Percentiles rank a stretch among this genome's conserved stretches.
Conservation (phyloP, 2,888 invertebrate species). For the Eurytoma californica region DNA sequence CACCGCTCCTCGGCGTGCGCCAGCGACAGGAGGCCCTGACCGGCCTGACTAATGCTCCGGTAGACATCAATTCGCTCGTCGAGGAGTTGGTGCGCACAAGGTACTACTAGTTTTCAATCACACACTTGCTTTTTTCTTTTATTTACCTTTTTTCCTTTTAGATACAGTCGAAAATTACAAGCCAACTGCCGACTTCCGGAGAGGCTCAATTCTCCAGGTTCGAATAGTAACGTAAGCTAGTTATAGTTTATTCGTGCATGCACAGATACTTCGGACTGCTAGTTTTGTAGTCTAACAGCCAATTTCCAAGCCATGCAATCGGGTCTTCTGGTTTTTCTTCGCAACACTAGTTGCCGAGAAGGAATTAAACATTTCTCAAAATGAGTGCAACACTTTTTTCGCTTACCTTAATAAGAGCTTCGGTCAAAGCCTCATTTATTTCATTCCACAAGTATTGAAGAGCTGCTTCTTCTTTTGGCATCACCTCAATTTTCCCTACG, state of each 20-base stretch:
- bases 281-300: constrained; percentile 85
- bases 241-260: not conserved
- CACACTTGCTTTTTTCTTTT: not conserved
- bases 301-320: constrained; percentile 86
- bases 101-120: constrained; percentile 52
- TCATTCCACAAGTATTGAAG: constrained; percentile 83
- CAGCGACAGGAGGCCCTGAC: not conserved
- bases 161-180: constrained; percentile 44
- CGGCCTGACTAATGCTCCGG: not conserved
- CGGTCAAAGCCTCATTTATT: constrained; percentile 81
- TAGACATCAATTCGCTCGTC: constrained; percentile 59
- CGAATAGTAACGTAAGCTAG: constrained; percentile 55
- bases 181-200: not conserved
- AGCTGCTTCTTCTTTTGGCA: constrained; percentile 76
- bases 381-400: not conserved
- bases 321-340: constrained; percentile 86
- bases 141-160: not conserved
- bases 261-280: constrained; percentile 78
- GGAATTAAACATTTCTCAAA: not conserved
- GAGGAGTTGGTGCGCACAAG: constrained; percentile 65
- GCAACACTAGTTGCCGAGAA: constrained; percentile 78
- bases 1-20: not conserved
- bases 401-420: constrained; percentile 75
- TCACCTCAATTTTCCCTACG: constrained; percentile 49
- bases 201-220: constrained; percentile 51